Conservation (phyloP, 2,888 invertebrate genomes). For the Papilio protenor region DNA sequence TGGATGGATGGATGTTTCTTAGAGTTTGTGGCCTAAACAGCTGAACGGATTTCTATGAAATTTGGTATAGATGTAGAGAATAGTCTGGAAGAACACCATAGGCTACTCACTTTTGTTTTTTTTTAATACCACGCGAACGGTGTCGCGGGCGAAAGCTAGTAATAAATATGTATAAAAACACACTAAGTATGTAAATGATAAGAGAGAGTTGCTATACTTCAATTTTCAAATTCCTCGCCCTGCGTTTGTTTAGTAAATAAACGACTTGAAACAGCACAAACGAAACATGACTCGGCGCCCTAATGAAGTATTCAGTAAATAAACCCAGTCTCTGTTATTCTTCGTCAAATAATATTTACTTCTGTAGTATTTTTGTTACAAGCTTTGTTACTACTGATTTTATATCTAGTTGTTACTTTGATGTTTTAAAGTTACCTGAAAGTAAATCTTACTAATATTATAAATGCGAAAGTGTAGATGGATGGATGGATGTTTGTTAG, state of each 20-base stretch:
- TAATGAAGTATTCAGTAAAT: conserved; percentile 33
- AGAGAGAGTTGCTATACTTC: background rate
- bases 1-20: too few species aligned
- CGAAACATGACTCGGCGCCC: conserved; percentile 22
- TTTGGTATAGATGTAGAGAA: too few species aligned
- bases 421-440: background rate
- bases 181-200: background rate
- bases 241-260: conserved; percentile 25
- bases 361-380: conserved; percentile 2
- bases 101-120: too few species aligned
- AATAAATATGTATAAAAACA: background rate
- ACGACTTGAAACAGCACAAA: conserved; percentile 2
- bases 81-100: too few species aligned
- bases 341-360: conserved; percentile 21
- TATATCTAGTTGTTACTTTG: background rate
- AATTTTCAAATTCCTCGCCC: background rate
- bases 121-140: too few species aligned
- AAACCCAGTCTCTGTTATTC: background rate
- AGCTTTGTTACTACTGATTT: background rate
- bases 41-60: too few species aligned
- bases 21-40: too few species aligned
- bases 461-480: too few species aligned
- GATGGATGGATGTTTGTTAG: too few species aligned
- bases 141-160: too few species aligned
- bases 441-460: too few species aligned